Evolutionary conservation across 2,797 vertebrate genomes (phyloP), one percentile per base, ranked within the genome.

Genomic region (Bucorvus abyssinicus): DNA sequence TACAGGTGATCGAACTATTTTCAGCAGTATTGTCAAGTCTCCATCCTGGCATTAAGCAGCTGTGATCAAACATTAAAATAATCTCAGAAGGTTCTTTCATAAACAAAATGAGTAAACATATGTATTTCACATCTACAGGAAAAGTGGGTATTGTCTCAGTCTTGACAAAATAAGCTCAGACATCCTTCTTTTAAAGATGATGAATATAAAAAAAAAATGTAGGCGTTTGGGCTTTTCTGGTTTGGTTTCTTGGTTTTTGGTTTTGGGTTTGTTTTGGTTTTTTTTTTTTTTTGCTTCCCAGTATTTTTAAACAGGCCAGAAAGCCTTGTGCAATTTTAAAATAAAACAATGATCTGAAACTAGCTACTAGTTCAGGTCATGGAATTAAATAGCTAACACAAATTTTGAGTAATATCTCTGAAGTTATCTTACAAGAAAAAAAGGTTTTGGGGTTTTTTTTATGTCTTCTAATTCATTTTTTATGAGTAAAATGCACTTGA

Each of bases 1-100:
- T 49, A 0, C 1, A 44, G 2, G 6, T 16, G 3, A 52, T 0
- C 61, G 2, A 49, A 68, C 81, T 78, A 6, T 64, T 90, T 84
- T 87, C 49, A 75, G 17, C 14, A 32, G 11, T 60, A 47, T 42
- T 77, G 4, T 57, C 20, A 76, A 12, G 16, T 30, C 18, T 79
- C 20, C 40, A 76, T 2, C 4, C 30, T 50, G 8, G 13, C 3
- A 67, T 55, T 65, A 85, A 70, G 5, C 21, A 89, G 10, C 12
- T 59, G 44, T 57, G 38, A 91, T 45, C 45, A 84, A 69, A 49
- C 6, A 42, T 22, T 68, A 42, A 87, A 82, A 61, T 69, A 57
- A 65, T 14, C 8, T 47, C 27, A 78, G 21, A 70, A 45, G 11
- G 11, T 40, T 60, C 1, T 87, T 75, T 75, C 47, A 40, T 7